Percentiles rank a stretch among this genome's conserved stretches.
These are phyloP conservation scores for Antrozous pallidus DNA, from an alignment of 2,797 vertebrate genomes.

Conservation along the genomic window DNA sequence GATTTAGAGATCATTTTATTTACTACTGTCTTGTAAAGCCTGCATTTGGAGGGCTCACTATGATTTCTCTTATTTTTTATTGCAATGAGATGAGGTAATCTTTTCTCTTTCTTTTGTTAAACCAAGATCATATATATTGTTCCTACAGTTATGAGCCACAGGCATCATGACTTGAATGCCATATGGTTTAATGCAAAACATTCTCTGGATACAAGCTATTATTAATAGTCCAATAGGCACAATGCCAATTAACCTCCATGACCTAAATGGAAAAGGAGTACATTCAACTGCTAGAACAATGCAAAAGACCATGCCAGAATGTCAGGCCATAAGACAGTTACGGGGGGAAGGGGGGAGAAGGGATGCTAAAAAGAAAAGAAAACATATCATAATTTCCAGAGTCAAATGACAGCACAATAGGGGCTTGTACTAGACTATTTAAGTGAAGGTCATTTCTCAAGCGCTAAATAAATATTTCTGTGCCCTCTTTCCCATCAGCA, in stretches of 20 bases:
- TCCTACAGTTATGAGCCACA: background rate
- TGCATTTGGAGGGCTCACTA: background rate
- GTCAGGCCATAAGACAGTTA: background rate
- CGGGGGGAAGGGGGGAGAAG: background rate
- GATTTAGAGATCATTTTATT: background rate
- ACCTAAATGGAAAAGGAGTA: slow-evolving; percentile 1
- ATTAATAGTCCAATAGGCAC: slow-evolving; percentile 48
- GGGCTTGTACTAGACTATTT: background rate
- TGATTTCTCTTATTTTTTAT: background rate
- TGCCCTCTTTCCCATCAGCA: background rate
- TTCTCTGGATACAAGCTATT: background rate
- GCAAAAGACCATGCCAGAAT: background rate
- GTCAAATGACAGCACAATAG: background rate
- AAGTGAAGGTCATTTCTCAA: background rate
- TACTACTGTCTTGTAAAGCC: background rate
- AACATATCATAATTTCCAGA: background rate
- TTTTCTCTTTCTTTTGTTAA: background rate
- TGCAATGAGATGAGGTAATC: background rate
- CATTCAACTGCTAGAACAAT: slow-evolving; percentile 27
- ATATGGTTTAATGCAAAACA: background rate
- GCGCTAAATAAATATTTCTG: background rate
- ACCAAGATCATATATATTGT: background rate
- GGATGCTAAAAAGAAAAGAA: background rate
- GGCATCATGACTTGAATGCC: background rate
- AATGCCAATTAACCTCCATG: slow-evolving; percentile 21